A percentile compares a stretch with the other conserved stretches of the same genome.
Evolutionary conservation across 1,140 invertebrate genomes (phyloP).

Genomic region (Scaptomyza hsui): DNA sequence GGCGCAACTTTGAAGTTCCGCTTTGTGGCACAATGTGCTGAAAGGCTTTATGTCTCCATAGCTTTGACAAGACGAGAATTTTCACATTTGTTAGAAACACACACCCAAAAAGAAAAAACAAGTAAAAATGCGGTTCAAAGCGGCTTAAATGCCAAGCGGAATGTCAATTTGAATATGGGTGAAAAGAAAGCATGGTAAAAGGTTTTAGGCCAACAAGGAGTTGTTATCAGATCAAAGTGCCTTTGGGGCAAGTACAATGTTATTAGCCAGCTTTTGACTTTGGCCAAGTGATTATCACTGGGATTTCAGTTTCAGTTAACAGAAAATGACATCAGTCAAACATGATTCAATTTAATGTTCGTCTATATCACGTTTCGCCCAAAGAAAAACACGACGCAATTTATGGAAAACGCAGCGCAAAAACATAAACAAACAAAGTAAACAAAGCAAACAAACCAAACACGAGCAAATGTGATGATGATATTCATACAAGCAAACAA

Average conservation of each 20-base stretch:
- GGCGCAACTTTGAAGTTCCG: slow-evolving; percentile 48
- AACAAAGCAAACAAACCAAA: slow-evolving; percentile 27
- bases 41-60: slow-evolving; percentile 31
- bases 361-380: slow-evolving; percentile 28
- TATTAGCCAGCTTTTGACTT: neutral
- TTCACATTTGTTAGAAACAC: slow-evolving; percentile 12
- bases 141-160: slow-evolving; percentile 9
- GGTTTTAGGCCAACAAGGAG: neutral
- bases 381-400: slow-evolving; percentile 34
- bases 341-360: neutral
- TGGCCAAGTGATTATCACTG: too few species aligned
- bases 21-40: slow-evolving; percentile 42
- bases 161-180: slow-evolving; percentile 15
- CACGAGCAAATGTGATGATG: slow-evolving; percentile 33
- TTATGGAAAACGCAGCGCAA: slow-evolving; percentile 25
- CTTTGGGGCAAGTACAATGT: neutral
- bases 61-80: slow-evolving; percentile 26
- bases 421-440: slow-evolving; percentile 13
- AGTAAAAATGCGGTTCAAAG: neutral
- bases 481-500: slow-evolving; percentile 25
- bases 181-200: neutral
- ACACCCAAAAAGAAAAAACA: neutral
- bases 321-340: slow-evolving; percentile 3
- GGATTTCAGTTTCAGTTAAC: neutral
- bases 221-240: neutral